Percentiles rank a stretch among this genome's conserved stretches.
phyloP scores from a whole-genome alignment of 2,888 invertebrate genomes.

The Macrophya annulata region DNA sequence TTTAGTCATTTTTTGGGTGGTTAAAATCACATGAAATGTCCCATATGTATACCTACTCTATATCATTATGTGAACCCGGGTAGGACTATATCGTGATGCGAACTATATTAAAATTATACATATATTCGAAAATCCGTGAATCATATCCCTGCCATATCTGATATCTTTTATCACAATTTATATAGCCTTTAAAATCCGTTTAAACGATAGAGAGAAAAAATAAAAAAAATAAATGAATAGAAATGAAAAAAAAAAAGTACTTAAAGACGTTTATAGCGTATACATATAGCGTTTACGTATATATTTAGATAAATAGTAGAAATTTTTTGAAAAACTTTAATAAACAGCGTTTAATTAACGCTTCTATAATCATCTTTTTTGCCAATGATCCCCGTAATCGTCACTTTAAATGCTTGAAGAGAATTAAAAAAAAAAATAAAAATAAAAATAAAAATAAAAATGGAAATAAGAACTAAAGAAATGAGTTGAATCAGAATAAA shows the following conservation, averaged over 20 bases:
- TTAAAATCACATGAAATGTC: no score
- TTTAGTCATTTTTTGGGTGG: no score
- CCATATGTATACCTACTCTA: not conserved
- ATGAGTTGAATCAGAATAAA: constrained; percentile 50
- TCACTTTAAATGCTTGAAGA: not conserved
- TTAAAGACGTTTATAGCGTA: constrained; percentile 20
- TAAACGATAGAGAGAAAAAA: not conserved
- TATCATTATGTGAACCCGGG: not conserved
- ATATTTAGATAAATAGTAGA: not conserved
- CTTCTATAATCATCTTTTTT: constrained; percentile 1
- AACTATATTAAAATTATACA: constrained; percentile 29
- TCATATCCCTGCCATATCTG: constrained; percentile 73
- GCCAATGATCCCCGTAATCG: not conserved
- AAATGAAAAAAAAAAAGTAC: not conserved
- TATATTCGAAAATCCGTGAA: constrained; percentile 60
- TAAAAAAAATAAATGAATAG: not conserved
- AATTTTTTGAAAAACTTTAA: constrained; percentile 21
- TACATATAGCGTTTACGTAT: not conserved
- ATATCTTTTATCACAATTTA: constrained; percentile 59
- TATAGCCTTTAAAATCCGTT: constrained; percentile 40
- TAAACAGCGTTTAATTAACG: constrained; percentile 11
- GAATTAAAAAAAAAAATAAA: constrained; percentile 52
- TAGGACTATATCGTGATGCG: constrained; percentile 53
- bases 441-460: constrained; percentile 49
- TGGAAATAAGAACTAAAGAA: constrained; percentile 51